A percentile compares a stretch with the other conserved stretches of the same genome.
phyloP scores from a whole-genome alignment of 2,113 vertebrate species.

The Rhinichthys klamathensis region DNA sequence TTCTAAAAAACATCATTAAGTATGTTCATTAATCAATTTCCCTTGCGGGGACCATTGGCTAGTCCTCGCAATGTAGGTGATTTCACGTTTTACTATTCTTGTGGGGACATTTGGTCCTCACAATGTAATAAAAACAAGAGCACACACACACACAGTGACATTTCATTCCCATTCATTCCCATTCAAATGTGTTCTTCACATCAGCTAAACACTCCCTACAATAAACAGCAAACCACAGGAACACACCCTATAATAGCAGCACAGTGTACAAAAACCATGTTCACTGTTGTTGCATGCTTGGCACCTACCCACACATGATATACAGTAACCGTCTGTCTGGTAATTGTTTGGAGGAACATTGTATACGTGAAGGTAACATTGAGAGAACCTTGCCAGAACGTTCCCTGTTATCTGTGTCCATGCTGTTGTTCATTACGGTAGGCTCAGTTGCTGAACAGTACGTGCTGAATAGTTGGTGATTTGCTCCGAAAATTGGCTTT shows the following conservation, averaged over 20 bases:
- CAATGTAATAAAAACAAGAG: no score
- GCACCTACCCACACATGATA: background rate
- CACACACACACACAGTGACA: background rate
- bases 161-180: constrained; percentile 6
- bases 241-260: constrained; percentile 10
- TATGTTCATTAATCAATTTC: no score
- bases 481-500: constrained; percentile 17
- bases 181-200: constrained; percentile 43
- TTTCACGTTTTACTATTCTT: no score
- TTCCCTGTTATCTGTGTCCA: background rate
- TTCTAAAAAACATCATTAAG: no score
- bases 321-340: background rate
- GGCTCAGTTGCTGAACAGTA: constrained; percentile 11
- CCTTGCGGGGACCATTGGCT: no score
- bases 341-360: background rate
- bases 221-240: constrained; percentile 22
- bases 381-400: background rate
- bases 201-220: constrained; percentile 43
- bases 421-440: background rate
- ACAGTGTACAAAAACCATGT: constrained; percentile 21
- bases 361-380: background rate
- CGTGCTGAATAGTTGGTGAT: background rate
- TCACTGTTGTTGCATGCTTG: background rate
- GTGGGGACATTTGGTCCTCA: no score
- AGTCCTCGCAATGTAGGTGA: no score